Percentiles rank a stretch among this genome's conserved stretches.
Conservation (phyloP, 1,140 invertebrate species). For the Orussus abietinus region DNA sequence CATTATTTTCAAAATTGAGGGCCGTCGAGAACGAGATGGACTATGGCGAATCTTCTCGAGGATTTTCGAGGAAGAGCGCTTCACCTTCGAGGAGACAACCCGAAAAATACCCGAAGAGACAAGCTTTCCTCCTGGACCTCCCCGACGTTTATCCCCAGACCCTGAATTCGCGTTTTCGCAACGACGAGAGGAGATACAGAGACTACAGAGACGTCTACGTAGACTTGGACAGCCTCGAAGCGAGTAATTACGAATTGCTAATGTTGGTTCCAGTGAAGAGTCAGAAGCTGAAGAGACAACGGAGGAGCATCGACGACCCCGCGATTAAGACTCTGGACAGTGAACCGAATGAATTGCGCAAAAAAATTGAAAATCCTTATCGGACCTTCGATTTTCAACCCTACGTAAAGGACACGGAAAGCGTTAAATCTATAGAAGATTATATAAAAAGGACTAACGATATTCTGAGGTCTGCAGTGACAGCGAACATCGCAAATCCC, state of each 20-base stretch:
- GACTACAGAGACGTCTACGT: slow-evolving; percentile 11
- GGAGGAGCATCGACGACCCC: slow-evolving; percentile 3
- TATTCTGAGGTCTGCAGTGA: too few relatives aligned
- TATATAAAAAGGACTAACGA: background rate
- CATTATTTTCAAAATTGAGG: too few relatives aligned
- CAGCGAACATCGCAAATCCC: too few relatives aligned
- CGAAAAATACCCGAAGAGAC: slow-evolving; percentile 2
- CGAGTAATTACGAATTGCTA: slow-evolving; percentile 14
- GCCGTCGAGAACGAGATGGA: too few relatives aligned
- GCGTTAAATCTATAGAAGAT: background rate
- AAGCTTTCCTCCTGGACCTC: too few relatives aligned
- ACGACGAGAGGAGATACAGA: slow-evolving; percentile 7
- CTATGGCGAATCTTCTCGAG: too few relatives aligned
- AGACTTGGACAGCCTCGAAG: slow-evolving; percentile 14
- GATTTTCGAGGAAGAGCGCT: slow-evolving; percentile 3
- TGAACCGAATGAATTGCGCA: slow-evolving; percentile 1
- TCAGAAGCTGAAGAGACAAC: slow-evolving; percentile 2
- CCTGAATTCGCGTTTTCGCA: too few relatives aligned
- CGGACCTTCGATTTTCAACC: background rate
- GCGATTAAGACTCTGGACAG: background rate
- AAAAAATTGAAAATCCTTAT: too few relatives aligned
- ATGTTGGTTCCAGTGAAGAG: slow-evolving; percentile 15
- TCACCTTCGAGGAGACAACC: slow-evolving; percentile 1
- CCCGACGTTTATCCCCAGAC: too few relatives aligned
- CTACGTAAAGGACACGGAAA: background rate